A percentile compares a stretch with the other conserved stretches of the same genome.
Evolutionary conservation across 2,797 vertebrate species (phyloP).

Genomic region (Acrossocheilus fasciatus): DNA sequence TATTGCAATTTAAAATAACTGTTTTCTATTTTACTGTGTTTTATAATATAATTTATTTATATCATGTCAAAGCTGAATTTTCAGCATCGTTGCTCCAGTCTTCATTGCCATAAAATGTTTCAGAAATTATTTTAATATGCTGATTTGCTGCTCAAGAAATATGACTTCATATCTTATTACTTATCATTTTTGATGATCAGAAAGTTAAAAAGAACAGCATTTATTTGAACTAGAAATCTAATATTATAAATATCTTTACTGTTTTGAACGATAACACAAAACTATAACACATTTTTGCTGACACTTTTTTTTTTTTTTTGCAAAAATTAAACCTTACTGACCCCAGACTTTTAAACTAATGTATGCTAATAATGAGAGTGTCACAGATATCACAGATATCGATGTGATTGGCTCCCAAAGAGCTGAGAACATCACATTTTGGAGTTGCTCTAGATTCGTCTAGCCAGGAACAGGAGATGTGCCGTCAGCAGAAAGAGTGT

Average conservation of each 20-base stretch:
- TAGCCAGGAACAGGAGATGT: constrained; percentile 23
- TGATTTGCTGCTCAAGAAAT: not conserved
- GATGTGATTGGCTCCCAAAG: not conserved
- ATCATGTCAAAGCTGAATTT: not conserved
- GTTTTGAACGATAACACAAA: not conserved
- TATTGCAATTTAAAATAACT: no score
- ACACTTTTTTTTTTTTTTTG: no score
- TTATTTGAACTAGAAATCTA: not conserved
- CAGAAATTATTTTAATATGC: not conserved
- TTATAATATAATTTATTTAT: no score
- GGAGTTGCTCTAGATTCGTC: constrained; percentile 29
- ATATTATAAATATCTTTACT: not conserved
- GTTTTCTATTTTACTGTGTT: no score
- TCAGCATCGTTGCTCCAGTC: not conserved
- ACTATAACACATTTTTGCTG: no score
- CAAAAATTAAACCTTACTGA: not conserved
- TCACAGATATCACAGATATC: not conserved
- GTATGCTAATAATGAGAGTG: not conserved
- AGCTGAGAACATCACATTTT: not conserved
- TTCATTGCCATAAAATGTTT: not conserved
- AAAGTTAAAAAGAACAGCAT: not conserved
- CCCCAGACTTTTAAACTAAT: not conserved
- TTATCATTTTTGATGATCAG: no score
- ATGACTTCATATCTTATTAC: no score
- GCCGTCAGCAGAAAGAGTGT: constrained; percentile 40